phyloP scores from a whole-genome alignment of 2,888 invertebrate species.

The Phlogophora meticulosa region DNA sequence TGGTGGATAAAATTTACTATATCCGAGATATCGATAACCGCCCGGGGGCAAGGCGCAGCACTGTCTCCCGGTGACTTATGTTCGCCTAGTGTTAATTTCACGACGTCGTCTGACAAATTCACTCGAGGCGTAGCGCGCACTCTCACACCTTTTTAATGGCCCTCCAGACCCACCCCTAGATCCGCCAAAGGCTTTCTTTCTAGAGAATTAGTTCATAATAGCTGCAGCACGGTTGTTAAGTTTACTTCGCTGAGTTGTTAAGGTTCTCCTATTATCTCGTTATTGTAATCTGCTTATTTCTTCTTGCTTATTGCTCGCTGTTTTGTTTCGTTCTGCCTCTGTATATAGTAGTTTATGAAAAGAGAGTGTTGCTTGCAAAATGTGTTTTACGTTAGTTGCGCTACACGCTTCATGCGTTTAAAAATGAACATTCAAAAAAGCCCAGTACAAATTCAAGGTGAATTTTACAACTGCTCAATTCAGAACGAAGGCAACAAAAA shows the following conservation, averaged over 20 bases:
- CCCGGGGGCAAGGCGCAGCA: conserved; percentile 68
- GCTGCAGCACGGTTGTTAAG: conserved; percentile 58
- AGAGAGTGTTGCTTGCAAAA: background rate
- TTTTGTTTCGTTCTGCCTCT: conserved; percentile 7
- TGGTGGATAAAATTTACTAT: conserved; percentile 55
- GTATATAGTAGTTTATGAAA: background rate
- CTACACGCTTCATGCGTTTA: background rate
- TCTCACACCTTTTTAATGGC: conserved; percentile 77
- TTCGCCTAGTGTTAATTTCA: conserved; percentile 87
- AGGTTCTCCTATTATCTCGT: conserved; percentile 59
- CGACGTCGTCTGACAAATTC: conserved; percentile 84
- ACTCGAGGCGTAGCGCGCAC: conserved; percentile 74
- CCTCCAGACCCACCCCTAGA: conserved; percentile 64
- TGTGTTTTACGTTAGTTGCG: background rate
- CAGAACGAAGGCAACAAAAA: conserved; percentile 59
- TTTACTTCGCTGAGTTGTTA: conserved; percentile 55
- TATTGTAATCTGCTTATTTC: conserved; percentile 59
- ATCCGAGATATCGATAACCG: conserved; percentile 75
- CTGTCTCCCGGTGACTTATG: conserved; percentile 81
- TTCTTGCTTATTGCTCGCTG: conserved; percentile 38
- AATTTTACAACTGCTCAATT: conserved; percentile 30
- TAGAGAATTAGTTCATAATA: conserved; percentile 70
- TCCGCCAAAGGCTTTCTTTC: conserved; percentile 71
- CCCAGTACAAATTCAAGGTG: background rate
- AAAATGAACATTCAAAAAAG: background rate